Evolutionary conservation across 2,797 vertebrate genomes (phyloP).

Genomic region (Peromyscus eremicus): DNA sequence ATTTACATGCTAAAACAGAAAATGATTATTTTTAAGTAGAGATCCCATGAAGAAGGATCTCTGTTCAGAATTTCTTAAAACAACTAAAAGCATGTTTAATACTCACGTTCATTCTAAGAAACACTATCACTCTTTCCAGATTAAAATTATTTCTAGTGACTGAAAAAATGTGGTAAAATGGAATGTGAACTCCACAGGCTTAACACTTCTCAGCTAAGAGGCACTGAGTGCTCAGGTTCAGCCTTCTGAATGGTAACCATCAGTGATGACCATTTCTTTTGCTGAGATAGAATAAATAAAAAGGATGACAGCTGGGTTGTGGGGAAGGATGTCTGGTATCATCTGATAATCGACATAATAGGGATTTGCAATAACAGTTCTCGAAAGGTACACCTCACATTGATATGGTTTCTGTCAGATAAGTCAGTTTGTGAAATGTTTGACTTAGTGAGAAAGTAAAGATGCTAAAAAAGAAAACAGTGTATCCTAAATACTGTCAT

Average conservation of each 20-base stretch:
- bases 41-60: neutral
- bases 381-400: constrained; percentile 8
- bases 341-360: constrained; percentile 53
- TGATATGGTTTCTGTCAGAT: constrained; percentile 49
- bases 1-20: neutral
- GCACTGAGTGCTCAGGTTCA: neutral
- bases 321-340: constrained; percentile 22
- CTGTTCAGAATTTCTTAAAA: constrained; percentile 44
- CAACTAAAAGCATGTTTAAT: neutral
- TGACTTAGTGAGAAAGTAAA: constrained; percentile 58
- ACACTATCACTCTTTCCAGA: neutral
- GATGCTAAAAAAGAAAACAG: constrained; percentile 54
- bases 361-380: constrained; percentile 46
- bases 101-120: constrained; percentile 8
- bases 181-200: constrained; percentile 32
- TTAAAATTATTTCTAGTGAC: neutral
- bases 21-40: neutral
- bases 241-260: constrained; percentile 28
- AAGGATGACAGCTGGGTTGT: constrained; percentile 28
- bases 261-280: constrained; percentile 56
- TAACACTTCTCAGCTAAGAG: constrained; percentile 23
- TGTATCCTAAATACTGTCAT: neutral
- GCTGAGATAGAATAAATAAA: constrained; percentile 49
- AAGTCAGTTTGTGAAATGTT: constrained; percentile 63
- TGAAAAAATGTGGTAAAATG: constrained; percentile 6